These are phyloP conservation scores for Glandiceps talaboti DNA, from an alignment of 53 echinoderm and acorn worm species.

Conservation along the genomic window DNA sequence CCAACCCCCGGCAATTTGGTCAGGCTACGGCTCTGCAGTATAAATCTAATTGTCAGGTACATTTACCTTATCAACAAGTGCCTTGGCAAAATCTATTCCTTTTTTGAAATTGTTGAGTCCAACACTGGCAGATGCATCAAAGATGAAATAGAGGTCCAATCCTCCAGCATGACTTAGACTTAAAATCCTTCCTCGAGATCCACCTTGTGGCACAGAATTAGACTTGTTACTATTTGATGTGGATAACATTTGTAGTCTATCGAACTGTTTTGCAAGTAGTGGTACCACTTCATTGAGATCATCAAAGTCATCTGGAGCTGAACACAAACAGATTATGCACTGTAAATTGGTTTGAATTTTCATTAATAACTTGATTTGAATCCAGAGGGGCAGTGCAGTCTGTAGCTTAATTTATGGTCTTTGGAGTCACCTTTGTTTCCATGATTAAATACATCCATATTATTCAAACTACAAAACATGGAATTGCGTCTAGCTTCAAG, in stretches of 20 bases:
- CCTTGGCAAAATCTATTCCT: conserved; percentile 21
- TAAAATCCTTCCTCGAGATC: neutral
- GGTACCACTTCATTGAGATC: conserved; percentile 7
- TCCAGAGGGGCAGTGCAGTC: too few relatives aligned
- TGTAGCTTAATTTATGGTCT: too few relatives aligned
- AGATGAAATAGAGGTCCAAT: conserved; percentile 23
- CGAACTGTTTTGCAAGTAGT: conserved; percentile 14
- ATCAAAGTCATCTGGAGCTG: conserved; percentile 24
- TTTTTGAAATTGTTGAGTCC: conserved; percentile 7
- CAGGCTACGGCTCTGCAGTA: too few relatives aligned
- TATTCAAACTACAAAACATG: too few relatives aligned
- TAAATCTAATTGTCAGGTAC: too few relatives aligned
- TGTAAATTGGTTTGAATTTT: too few relatives aligned
- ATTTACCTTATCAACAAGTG: conserved; percentile 26
- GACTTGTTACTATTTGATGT: neutral
- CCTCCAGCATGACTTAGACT: neutral
- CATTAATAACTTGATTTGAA: too few relatives aligned
- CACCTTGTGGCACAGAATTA: neutral
- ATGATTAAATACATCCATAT: too few relatives aligned
- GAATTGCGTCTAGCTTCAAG: too few relatives aligned
- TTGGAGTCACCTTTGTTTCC: too few relatives aligned
- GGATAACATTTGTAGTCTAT: conserved; percentile 7
- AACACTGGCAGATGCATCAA: conserved; percentile 28
- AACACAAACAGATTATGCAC: too few relatives aligned
- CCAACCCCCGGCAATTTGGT: too few relatives aligned